phyloP scores from a whole-genome alignment of 2,113 vertebrate species.

The Ctenomys sociabilis region DNA sequence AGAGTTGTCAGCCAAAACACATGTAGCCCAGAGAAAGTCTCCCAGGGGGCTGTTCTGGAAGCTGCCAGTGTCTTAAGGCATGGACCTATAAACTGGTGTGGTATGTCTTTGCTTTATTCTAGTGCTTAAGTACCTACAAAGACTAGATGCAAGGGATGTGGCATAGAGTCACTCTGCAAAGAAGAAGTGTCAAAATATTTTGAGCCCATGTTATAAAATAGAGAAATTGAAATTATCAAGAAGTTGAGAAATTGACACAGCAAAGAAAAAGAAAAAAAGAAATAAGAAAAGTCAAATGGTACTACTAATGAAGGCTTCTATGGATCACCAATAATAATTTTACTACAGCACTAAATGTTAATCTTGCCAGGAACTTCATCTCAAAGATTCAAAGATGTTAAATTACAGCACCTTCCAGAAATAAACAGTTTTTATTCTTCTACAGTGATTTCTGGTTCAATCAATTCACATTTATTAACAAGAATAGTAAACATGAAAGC shows the following conservation, averaged over 20 bases:
- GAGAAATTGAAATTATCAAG: neutral
- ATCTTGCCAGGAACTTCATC: neutral
- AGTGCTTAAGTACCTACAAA: neutral
- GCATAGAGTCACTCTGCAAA: neutral
- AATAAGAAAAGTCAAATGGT: neutral
- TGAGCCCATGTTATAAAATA: neutral
- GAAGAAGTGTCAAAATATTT: neutral
- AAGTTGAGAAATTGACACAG: neutral
- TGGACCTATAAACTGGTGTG: neutral
- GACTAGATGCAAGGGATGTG: neutral
- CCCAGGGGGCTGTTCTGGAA: neutral
- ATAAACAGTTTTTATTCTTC: constrained; percentile 40
- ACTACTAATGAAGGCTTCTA: constrained; percentile 3
- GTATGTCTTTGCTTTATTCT: neutral
- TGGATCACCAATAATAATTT: constrained; percentile 34
- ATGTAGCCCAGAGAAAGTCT: neutral
- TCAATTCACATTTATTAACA: constrained; percentile 38
- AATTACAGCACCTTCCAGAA: constrained; percentile 12
- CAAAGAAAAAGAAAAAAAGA: neutral
- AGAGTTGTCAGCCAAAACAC: neutral
- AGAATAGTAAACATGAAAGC: constrained; percentile 27
- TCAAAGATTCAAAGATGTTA: constrained; percentile 35
- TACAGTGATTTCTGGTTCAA: constrained; percentile 45
- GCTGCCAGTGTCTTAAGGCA: neutral
- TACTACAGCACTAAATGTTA: constrained; percentile 50